Percentiles rank a stretch among this genome's conserved stretches.
These are phyloP conservation scores for Drosophila nigrodunni DNA, from an alignment of 1,140 invertebrate genomes.

Conservation along the genomic window DNA sequence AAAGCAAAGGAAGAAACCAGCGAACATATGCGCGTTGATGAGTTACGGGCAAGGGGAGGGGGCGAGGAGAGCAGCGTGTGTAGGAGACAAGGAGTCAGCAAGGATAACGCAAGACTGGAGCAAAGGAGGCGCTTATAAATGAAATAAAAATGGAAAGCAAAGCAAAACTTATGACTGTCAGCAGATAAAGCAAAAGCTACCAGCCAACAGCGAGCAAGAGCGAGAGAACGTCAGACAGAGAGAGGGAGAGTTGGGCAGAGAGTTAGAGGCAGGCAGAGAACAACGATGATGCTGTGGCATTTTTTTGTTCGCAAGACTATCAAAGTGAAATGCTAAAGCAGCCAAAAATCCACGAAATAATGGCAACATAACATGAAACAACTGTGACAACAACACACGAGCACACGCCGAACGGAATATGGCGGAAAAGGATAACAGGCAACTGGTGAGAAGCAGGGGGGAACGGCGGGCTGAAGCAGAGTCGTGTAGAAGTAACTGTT, in stretches of 20 bases:
- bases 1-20: slow-evolving; percentile 33
- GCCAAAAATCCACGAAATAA: slow-evolving; percentile 83
- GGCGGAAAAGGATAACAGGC: too few species aligned
- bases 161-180: slow-evolving; percentile 82
- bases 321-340: slow-evolving; percentile 83
- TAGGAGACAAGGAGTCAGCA: neutral
- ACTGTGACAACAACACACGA: slow-evolving; percentile 69
- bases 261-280: neutral
- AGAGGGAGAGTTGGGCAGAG: neutral
- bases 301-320: slow-evolving; percentile 57
- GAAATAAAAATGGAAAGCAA: slow-evolving; percentile 82
- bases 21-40: slow-evolving; percentile 80
- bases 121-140: slow-evolving; percentile 53
- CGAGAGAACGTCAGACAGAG: neutral
- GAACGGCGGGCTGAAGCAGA: neutral
- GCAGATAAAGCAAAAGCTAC: slow-evolving; percentile 80
- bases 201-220: slow-evolving; percentile 45
- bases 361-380: slow-evolving; percentile 81
- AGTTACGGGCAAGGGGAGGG: slow-evolving; percentile 53
- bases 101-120: slow-evolving; percentile 14
- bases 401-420: slow-evolving; percentile 25
- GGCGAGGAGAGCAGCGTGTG: neutral
- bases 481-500: neutral
- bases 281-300: slow-evolving; percentile 24
- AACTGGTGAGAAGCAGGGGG: slow-evolving; percentile 6